Evolutionary conservation across 2,888 invertebrate genomes (phyloP), one percentile per base, ranked within the genome.

Genomic region (Ornithoptera priamus): DNA sequence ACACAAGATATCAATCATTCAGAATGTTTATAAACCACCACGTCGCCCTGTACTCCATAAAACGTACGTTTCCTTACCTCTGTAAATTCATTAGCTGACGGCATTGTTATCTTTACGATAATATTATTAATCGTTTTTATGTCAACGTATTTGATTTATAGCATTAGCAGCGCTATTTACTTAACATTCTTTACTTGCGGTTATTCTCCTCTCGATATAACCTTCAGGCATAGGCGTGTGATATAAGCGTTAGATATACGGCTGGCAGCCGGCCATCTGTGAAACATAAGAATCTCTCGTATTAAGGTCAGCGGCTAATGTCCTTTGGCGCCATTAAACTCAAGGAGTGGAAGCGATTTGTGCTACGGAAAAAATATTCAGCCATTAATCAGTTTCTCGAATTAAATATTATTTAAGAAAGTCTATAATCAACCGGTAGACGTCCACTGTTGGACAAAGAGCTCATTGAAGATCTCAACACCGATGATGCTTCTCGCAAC

Each of bases 251-350:
- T 58, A 58, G 36, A 36, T 22, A 24, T 50, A 46, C n/a, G 18
- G 10, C 22, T 62, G 62, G 24, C 62, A 62, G 50, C n/a, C 62
- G 42, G 62, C 62, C 62, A 62, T 62, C 62, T 62, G 61, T 62
- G 62, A 62, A 46, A 39, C 62, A 50, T 62, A 22, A 46, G 18
- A 61, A 61, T 50, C 39, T 62, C 62, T 62, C 50, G 39, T 50
- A 62, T 46, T 61, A 62, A 62, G 62, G 62, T 62, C 62, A 62
- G 12, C 24, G 46, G 46, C 46, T 62, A 62, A 62, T 62, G 39
- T 62, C 22, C 22, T 46, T 46, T 17, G 39, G 17, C 30, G n/a
- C 22, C 22, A 46, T 22, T 22, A 62, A 42, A 46, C 22, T 62
- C 46, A 62, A 62, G 22, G 46, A 20, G 42, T 70, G 67, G 64